These are phyloP conservation scores for Dromococcyx pavoninus DNA, from an alignment of 2,797 vertebrate species.

Conservation along the genomic window DNA sequence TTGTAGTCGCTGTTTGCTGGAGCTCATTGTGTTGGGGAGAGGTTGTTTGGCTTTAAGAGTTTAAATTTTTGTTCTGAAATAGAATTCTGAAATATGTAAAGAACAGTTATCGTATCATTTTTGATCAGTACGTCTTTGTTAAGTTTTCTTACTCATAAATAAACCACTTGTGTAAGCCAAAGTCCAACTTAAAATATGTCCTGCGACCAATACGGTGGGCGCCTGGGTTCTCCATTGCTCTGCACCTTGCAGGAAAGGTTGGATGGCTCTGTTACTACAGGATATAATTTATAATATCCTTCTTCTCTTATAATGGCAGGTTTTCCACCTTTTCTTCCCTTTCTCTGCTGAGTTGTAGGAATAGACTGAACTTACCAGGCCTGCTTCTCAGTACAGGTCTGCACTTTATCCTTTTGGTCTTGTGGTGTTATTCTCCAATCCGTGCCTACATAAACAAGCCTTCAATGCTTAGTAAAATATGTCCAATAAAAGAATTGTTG, in stretches of 20 bases:
- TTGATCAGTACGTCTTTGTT: constrained; percentile 6
- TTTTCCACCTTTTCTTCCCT: not conserved
- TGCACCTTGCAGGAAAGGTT: not conserved
- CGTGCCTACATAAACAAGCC: constrained; percentile 41
- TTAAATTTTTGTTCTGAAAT: constrained; percentile 10
- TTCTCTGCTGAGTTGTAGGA: constrained; percentile 19
- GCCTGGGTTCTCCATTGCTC: constrained; percentile 19
- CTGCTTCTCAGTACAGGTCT: constrained; percentile 31
- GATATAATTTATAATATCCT: not conserved
- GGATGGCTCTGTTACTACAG: not conserved
- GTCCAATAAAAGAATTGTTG: constrained; percentile 64
- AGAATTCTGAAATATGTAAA: not conserved
- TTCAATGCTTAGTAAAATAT: constrained; percentile 49
- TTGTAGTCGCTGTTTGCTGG: not conserved
- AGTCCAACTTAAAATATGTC: constrained; percentile 25
- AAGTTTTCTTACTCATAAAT: constrained; percentile 42
- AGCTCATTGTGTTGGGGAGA: not conserved
- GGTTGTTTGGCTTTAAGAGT: not conserved
- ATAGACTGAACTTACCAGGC: constrained; percentile 25
- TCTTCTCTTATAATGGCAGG: constrained; percentile 33
- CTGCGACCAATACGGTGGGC: not conserved
- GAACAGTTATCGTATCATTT: too few species aligned
- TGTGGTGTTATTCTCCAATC: constrained; percentile 50
- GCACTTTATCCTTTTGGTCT: constrained; percentile 55
- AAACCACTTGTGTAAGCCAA: constrained; percentile 40